Percentiles rank a stretch among this genome's conserved stretches.
phyloP scores from a whole-genome alignment of 1,140 invertebrate genomes.

The Zaprionus inermis region DNA sequence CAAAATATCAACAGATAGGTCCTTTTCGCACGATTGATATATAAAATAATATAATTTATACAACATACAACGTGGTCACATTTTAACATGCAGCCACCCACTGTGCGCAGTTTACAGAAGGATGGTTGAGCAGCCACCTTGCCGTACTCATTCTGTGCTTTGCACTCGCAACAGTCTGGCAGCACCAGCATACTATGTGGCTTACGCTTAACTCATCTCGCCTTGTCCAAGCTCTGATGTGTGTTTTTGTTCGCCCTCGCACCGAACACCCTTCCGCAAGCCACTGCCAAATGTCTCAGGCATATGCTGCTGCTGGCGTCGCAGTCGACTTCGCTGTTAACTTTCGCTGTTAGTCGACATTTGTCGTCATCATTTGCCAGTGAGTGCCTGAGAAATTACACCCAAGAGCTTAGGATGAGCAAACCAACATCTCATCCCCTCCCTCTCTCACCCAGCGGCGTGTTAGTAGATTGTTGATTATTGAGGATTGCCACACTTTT shows the following conservation, averaged over 20 bases:
- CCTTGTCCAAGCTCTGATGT: slow-evolving; percentile 3
- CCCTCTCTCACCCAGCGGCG: background rate
- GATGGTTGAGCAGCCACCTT: slow-evolving; percentile 4
- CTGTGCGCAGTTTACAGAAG: slow-evolving; percentile 25
- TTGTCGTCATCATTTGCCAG: slow-evolving; percentile 38
- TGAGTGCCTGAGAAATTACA: slow-evolving; percentile 62
- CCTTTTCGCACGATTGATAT: too few species aligned
- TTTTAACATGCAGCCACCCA: slow-evolving; percentile 14
- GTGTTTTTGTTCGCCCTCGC: background rate
- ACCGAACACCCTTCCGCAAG: background rate
- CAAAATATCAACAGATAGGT: background rate
- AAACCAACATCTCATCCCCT: background rate
- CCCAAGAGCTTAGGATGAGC: slow-evolving; percentile 64
- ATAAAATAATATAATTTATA: background rate
- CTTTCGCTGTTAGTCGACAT: slow-evolving; percentile 54
- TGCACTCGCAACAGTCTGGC: slow-evolving; percentile 65
- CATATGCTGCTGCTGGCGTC: slow-evolving; percentile 41
- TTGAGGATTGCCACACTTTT: slow-evolving; percentile 64
- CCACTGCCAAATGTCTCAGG: slow-evolving; percentile 12
- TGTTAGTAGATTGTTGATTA: slow-evolving; percentile 41
- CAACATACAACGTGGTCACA: background rate
- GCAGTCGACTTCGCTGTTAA: slow-evolving; percentile 44
- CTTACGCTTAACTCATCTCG: slow-evolving; percentile 20
- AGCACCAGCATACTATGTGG: slow-evolving; percentile 30
- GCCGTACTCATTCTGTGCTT: background rate